Conservation (phyloP, 2,113 vertebrate species). For the Chaenogobius annularis region DNA sequence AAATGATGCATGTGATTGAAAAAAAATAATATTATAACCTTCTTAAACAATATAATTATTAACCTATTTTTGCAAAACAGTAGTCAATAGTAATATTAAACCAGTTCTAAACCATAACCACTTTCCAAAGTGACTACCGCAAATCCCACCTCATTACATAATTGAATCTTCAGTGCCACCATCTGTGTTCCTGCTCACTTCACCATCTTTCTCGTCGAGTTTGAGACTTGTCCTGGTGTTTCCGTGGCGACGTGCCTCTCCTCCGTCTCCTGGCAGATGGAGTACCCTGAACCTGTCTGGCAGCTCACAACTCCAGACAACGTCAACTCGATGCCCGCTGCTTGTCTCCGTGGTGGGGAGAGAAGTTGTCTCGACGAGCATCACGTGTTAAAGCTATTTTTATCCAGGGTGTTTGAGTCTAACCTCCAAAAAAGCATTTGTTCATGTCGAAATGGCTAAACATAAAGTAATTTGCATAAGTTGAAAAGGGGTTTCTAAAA, state of each 20-base stretch:
- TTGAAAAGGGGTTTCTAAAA: conserved; percentile 20
- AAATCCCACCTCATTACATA: not conserved
- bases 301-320: conserved; percentile 58
- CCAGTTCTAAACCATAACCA: not conserved
- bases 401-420: conserved; percentile 25
- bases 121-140: not conserved
- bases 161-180: not conserved
- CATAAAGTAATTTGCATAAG: conserved; percentile 52
- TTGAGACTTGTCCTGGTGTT: conserved; percentile 9
- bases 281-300: conserved; percentile 67
- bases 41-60: too few species aligned
- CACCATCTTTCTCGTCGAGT: conserved; percentile 18
- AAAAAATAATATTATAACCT: too few species aligned
- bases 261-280: conserved; percentile 65
- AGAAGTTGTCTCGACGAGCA: conserved; percentile 20
- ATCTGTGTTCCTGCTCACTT: not conserved
- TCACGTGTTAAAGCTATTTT: conserved; percentile 42
- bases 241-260: conserved; percentile 44
- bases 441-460: conserved; percentile 44
- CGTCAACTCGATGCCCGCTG: conserved; percentile 48
- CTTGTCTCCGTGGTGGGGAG: conserved; percentile 1
- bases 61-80: too few species aligned
- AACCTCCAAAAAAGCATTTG: conserved; percentile 31
- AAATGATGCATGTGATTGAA: too few species aligned
- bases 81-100: not conserved